Percentiles rank a stretch among this genome's conserved stretches.
Conservation (phyloP, 1,140 invertebrate genomes). For the Epicauta chinensis region DNA sequence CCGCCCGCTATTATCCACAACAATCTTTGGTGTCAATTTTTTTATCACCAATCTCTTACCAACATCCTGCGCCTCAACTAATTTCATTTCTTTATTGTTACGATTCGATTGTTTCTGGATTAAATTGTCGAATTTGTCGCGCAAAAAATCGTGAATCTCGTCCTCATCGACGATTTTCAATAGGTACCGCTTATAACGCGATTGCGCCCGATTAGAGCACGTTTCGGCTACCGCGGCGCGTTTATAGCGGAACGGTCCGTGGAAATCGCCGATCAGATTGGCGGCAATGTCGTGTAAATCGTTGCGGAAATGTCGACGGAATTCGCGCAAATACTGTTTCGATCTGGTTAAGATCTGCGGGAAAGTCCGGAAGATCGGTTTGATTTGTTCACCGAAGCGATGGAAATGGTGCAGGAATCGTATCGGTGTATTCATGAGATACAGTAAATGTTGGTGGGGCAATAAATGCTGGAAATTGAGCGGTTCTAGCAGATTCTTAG, state of each 20-base stretch:
- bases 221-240: too few species aligned
- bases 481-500: not conserved
- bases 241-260: not conserved
- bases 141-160: constrained; percentile 9
- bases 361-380: constrained; percentile 17
- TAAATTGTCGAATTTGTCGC: constrained; percentile 14
- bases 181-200: constrained; percentile 4
- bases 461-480: constrained; percentile 15
- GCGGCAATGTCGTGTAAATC: constrained; percentile 15
- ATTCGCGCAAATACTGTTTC: constrained; percentile 14
- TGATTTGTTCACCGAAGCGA: constrained; percentile 17
- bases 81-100: constrained; percentile 9
- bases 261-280: constrained; percentile 15
- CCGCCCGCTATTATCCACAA: constrained; percentile 32
- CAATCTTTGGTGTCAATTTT: constrained; percentile 28
- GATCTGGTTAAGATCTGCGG: constrained; percentile 16
- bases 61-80: not conserved
- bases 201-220: too few species aligned
- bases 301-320: constrained; percentile 15
- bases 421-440: constrained; percentile 20
- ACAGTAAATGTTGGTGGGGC: constrained; percentile 19
- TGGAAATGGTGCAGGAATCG: constrained; percentile 18
- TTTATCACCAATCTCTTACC: constrained; percentile 22
- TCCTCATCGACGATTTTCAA: constrained; percentile 12
- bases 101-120: constrained; percentile 13